Evolutionary conservation across 2,888 invertebrate species (phyloP), one percentile per base, ranked within the genome.

Genomic region (Nysson spinosus): DNA sequence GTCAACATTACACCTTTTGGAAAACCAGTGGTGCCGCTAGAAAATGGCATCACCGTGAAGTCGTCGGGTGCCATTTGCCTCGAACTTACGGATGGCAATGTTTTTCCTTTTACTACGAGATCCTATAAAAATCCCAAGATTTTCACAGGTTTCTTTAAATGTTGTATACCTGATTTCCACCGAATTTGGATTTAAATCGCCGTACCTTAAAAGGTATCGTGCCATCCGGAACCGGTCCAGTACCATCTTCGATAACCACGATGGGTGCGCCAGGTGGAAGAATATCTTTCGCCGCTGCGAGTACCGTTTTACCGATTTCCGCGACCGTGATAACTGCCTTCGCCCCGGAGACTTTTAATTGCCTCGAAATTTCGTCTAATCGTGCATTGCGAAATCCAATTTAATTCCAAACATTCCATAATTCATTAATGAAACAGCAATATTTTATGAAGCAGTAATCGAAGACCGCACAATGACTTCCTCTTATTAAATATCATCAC

Each of bases 341-440:
- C 0, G 92, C 90, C n/a, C 89, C 87, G 9, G 92, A 92, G 67
- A 90, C 88, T 4, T 86, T 81, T 12, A 93, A 66, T 84, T 94
- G 94, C 37, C 91, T 91, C 4, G 88, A 82, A 34, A 94, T 91
- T 89, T 95, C 95, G 72, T 91, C 94, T 94, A 46, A 14, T 37
- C 0, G 6, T 9, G 11, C 0, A 16, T 2, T 17, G 3, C 17
- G 9, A 26, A 6, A 32, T 46, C n/a, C n/a, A n/a, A n/a, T n/a
- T n/a, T n/a, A n/a, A n/a, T 16, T 22, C 4, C 4, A 11, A 58
- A 34, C 11, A 26, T 7, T 5, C 5, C 26, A 26, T 4, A 17
- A n/a, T n/a, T n/a, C n/a, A n/a, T n/a, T n/a, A n/a, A n/a, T n/a
- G n/a, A n/a, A n/a, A n/a, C n/a, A n/a, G n/a, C n/a, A n/a, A n/a